phyloP scores from a whole-genome alignment of 35 echinoderm and acorn worm species.

The Stichopus chloronotus region DNA sequence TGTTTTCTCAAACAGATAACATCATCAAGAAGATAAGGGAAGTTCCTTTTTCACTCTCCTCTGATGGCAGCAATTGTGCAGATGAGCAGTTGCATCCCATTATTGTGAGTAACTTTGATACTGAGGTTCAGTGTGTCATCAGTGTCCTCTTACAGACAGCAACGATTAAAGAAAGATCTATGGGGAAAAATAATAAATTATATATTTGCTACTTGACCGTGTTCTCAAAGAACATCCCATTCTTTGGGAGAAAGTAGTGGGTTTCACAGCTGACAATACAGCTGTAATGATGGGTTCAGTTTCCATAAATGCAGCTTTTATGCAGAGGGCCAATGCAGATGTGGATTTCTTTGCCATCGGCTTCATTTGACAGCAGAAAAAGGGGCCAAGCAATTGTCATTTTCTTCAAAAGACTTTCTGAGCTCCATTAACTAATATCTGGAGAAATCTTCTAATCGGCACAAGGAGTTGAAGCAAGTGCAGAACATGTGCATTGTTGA shows the following conservation, averaged over 20 bases:
- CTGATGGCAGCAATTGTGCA: conserved; percentile 69
- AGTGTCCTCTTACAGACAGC: conserved; percentile 47
- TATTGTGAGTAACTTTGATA: conserved; percentile 62
- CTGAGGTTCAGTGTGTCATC: conserved; percentile 3
- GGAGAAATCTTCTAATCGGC: conserved; percentile 79
- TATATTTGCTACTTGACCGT: conserved; percentile 60
- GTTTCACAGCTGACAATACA: conserved; percentile 75
- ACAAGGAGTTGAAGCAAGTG: conserved; percentile 70
- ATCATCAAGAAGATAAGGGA: too few relatives aligned
- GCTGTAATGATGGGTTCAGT: conserved; percentile 69
- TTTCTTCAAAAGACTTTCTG: conserved; percentile 58
- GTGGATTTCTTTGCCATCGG: conserved; percentile 68
- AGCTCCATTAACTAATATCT: conserved; percentile 76
- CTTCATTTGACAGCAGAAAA: conserved; percentile 71
- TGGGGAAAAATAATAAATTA: conserved; percentile 72
- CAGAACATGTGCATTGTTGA: conserved; percentile 57
- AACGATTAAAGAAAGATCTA: conserved; percentile 60
- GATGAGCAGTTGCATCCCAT: conserved; percentile 75
- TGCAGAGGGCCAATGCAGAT: conserved; percentile 69
- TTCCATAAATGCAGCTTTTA: conserved; percentile 47
- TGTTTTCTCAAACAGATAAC: too few relatives aligned
- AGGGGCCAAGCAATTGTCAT: conserved; percentile 51
- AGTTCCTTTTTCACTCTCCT: conserved; percentile 56
- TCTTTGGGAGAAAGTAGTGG: conserved; percentile 51
- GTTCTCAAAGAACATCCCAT: conserved; percentile 51